phyloP scores from a whole-genome alignment of 2,113 vertebrate genomes.

The Gila orcuttii region DNA sequence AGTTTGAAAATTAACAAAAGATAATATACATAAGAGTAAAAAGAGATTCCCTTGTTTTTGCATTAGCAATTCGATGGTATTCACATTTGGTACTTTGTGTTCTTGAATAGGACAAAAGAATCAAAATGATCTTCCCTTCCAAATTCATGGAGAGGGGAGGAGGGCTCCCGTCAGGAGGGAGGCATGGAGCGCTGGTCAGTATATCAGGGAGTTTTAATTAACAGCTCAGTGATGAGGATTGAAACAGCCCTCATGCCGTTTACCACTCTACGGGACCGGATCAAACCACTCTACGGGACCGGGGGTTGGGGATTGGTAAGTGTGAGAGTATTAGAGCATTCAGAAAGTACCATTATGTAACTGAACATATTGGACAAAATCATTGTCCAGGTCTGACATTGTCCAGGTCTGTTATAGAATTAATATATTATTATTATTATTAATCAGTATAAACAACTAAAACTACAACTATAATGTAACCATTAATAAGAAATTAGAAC shows the following conservation, averaged over 20 bases:
- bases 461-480: neutral
- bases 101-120: neutral
- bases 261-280: constrained; percentile 33
- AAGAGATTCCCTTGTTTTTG: neutral
- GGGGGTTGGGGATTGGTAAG: neutral
- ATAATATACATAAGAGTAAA: neutral
- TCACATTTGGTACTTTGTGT: constrained; percentile 15
- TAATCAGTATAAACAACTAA: neutral
- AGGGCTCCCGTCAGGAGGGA: neutral
- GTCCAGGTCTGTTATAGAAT: neutral
- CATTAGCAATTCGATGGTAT: neutral
- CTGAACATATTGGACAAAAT: neutral
- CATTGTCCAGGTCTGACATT: neutral
- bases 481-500: neutral
- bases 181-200: constrained; percentile 21
- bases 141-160: constrained; percentile 14
- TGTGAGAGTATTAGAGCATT: neutral
- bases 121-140: neutral
- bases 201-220: constrained; percentile 48
- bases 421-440: neutral
- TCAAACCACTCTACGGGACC: constrained; percentile 24
- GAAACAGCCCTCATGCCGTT: constrained; percentile 32
- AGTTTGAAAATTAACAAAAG: neutral
- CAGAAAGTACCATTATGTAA: neutral
- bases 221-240: constrained; percentile 43